Conservation (phyloP, 2,113 vertebrate species). For the Oreochromis aureus region DNA sequence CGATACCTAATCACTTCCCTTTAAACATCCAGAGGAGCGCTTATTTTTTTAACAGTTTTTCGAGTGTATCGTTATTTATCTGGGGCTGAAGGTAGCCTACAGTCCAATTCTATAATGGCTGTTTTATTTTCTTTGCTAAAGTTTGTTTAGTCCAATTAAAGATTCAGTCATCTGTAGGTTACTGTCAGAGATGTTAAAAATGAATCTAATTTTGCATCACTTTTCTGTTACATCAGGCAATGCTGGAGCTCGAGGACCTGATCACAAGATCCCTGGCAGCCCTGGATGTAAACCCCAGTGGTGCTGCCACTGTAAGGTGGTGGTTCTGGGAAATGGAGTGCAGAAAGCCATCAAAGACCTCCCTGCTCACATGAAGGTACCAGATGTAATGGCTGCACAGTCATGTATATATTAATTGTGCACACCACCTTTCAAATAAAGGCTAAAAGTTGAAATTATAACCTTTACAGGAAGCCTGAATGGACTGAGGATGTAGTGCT, state of each 20-base stretch:
- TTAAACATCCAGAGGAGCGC: background rate
- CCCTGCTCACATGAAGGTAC: slow-evolving; percentile 71
- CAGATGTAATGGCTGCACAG: background rate
- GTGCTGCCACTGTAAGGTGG: slow-evolving; percentile 95
- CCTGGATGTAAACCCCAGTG: slow-evolving; percentile 81
- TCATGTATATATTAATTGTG: background rate
- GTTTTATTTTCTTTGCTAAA: background rate
- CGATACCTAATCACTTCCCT: background rate
- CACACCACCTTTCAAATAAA: background rate
- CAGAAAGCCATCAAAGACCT: slow-evolving; percentile 83
- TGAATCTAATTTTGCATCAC: background rate
- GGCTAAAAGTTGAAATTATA: background rate
- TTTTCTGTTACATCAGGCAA: slow-evolving; percentile 61
- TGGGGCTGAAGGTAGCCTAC: background rate
- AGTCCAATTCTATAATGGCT: background rate
- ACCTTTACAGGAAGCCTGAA: background rate
- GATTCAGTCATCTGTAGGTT: background rate
- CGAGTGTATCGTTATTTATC: background rate
- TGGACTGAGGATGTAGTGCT: background rate
- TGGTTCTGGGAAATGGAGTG: slow-evolving; percentile 90
- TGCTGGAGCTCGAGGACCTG: slow-evolving; percentile 69
- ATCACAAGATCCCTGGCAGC: slow-evolving; percentile 60
- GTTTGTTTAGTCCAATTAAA: background rate
- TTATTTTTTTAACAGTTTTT: background rate
- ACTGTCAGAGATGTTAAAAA: background rate